Percentiles rank a stretch among this genome's conserved stretches.
Evolutionary conservation across 1,140 invertebrate species (phyloP).

Genomic region (Brachionus plicatilis): DNA sequence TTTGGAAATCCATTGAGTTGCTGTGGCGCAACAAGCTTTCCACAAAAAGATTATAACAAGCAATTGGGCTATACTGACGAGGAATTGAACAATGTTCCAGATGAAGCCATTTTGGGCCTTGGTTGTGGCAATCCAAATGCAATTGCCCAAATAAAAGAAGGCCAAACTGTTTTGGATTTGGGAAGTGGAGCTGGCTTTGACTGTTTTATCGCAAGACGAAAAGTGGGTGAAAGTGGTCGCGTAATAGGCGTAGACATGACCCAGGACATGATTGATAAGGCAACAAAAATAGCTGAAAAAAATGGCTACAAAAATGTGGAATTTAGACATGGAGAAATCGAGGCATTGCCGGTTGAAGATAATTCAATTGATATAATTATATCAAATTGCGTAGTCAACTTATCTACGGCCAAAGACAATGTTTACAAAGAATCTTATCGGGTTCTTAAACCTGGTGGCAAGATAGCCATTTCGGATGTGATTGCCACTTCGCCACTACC

Average conservation of each 20-base stretch:
- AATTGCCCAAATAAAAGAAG: slow-evolving; percentile 47
- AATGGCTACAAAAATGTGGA: slow-evolving; percentile 48
- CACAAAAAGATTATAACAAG: not conserved
- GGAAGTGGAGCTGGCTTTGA: slow-evolving; percentile 50
- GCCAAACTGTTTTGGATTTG: slow-evolving; percentile 47
- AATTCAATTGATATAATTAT: slow-evolving; percentile 49
- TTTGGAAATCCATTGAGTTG: slow-evolving; percentile 9
- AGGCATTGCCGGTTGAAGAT: slow-evolving; percentile 46
- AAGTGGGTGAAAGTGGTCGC: slow-evolving; percentile 48
- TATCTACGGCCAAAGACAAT: slow-evolving; percentile 47
- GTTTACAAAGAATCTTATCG: slow-evolving; percentile 46
- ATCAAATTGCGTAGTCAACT: slow-evolving; percentile 52
- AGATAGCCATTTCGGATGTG: not conserved
- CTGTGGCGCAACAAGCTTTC: not conserved
- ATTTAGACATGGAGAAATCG: slow-evolving; percentile 51
- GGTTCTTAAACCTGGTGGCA: slow-evolving; percentile 44
- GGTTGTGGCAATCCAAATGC: slow-evolving; percentile 51
- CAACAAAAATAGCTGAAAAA: slow-evolving; percentile 47
- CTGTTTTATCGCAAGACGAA: slow-evolving; percentile 49
- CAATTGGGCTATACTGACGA: not conserved
- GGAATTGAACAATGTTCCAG: not conserved
- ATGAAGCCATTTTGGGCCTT: slow-evolving; percentile 13
- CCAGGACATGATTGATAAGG: slow-evolving; percentile 49
- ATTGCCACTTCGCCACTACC: not conserved
- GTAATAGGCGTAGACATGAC: slow-evolving; percentile 52